Evolutionary conservation across 1,140 invertebrate genomes (phyloP), one percentile per base, ranked within the genome.

Genomic region (Hydropsyche tenuis): DNA sequence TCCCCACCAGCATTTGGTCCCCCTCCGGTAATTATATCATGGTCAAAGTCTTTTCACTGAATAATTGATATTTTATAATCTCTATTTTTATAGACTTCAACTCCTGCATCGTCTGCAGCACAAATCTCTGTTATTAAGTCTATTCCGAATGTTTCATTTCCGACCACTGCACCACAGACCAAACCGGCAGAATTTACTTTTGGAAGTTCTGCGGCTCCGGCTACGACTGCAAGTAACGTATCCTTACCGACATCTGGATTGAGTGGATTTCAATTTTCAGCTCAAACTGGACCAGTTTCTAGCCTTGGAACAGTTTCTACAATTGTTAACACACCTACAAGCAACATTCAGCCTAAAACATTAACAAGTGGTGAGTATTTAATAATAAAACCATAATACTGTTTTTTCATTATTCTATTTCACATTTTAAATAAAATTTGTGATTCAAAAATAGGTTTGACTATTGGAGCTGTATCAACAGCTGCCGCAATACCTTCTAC

Each of bases 401-500:
- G 46, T n/a, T n/a, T n/a, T n/a, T n/a, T n/a, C n/a, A 48, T 48
- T n/a, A 48, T 37, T 14, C 4, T 48, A 4, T 48, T n/a, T 6
- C 12, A 6, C 2, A 53, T 18, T 18, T 53, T 14, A 53, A 53
- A 53, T 18, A 18, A 53, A n/a, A 6, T 48, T 16, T 56, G 25
- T 51, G 46, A 64, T 63, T 43, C 71, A 74, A 20, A 62, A 22
- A 74, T 48, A 62, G 22, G 62, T 30, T 0, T 70, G n/a, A 63
- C 27, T 16, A 14, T n/a, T 51, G 46, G 14, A 6, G 14, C 23
- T 23, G 11, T 23, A 27, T 23, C 27, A 1, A 22, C 16, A 25
- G 4, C 27, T 1, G 7, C 25, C 12, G 60, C 11, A 16, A 27
- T 62, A 77, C 78, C 72, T 74, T 20, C 46, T 74, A 45, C n/a